Evolutionary conservation across 2,113 vertebrate genomes (phyloP), one percentile per base, ranked within the genome.

Genomic region (Nesogale talazaci): DNA sequence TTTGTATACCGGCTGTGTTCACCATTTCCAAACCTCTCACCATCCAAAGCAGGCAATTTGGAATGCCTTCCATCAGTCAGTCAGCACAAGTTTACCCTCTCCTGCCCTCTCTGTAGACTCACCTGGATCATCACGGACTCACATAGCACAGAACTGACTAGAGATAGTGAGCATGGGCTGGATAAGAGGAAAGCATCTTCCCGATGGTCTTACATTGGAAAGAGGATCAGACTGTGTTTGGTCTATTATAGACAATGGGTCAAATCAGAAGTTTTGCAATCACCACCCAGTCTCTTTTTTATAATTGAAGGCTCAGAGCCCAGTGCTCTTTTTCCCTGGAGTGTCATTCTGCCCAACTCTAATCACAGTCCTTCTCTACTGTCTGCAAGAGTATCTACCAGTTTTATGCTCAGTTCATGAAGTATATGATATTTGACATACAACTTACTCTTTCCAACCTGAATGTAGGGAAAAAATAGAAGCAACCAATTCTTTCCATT

Each of bases 261-360:
- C 36, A 29, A 95, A 92, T 77, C n/a, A 87, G 61, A 89, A 56
- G 78, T 56, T 57, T 88, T 56, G 23, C 38, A 85, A 25, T 79
- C 46, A 82, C 11, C 3, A 59, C 17, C 86, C 4, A 4, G 14
- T 38, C 76, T 19, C 81, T 86, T 83, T 90, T 90, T 31, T 74
- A 14, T 42, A 89, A 81, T 15, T 91, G 56, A 23, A 78, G 6
- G 22, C 19, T 95, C 63, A 74, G 61, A 36, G 25, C 34, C 31
- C 69, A 61, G 2, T 61, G 11, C 7, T 52, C 46, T 12, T 52
- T 52, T 52, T 52, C 46, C 46, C 46, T 52, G 46, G 46, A 56
- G 42, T 20, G 14, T 81, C 3, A 25, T 57, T 63, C 61, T 57
- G 1, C 65, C 20, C 42, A 4, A 56, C 9, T 61, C 11, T 36